Evolutionary conservation across 1,140 invertebrate genomes (phyloP).

Genomic region (Rhopalosiphum padi): DNA sequence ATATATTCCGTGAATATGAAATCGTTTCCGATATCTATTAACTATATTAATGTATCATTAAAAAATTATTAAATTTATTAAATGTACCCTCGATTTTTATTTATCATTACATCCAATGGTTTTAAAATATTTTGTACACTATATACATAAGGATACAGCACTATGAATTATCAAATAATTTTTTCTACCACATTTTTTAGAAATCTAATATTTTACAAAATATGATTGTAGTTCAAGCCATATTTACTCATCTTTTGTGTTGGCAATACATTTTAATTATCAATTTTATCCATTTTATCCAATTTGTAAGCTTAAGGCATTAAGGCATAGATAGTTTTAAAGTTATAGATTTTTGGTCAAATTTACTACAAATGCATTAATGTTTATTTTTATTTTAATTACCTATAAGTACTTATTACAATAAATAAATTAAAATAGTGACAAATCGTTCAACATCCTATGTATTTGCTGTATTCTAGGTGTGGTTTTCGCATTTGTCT

Average conservation of each 20-base stretch:
- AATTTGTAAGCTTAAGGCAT: background rate
- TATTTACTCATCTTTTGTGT: background rate
- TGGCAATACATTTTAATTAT: background rate
- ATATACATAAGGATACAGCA: too few relatives aligned
- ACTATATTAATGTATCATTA: background rate
- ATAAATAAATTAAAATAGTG: background rate
- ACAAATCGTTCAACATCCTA: background rate
- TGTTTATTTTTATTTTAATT: too few relatives aligned
- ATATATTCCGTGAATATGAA: background rate
- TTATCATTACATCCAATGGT: background rate
- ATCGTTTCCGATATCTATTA: background rate
- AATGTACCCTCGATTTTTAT: background rate
- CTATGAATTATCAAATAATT: too few relatives aligned
- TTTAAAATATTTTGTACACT: background rate
- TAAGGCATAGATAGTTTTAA: background rate
- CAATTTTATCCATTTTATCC: background rate
- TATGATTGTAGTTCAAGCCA: background rate
- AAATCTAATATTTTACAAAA: background rate
- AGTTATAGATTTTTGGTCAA: background rate
- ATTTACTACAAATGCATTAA: too few relatives aligned
- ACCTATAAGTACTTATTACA: too few relatives aligned
- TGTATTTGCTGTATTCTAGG: background rate
- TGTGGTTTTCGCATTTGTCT: conserved; percentile 43
- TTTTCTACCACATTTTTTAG: background rate
- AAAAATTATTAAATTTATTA: background rate